Evolutionary conservation across 2,113 vertebrate genomes (phyloP), one percentile per base, ranked within the genome.

Genomic region (Pogona vitticeps): DNA sequence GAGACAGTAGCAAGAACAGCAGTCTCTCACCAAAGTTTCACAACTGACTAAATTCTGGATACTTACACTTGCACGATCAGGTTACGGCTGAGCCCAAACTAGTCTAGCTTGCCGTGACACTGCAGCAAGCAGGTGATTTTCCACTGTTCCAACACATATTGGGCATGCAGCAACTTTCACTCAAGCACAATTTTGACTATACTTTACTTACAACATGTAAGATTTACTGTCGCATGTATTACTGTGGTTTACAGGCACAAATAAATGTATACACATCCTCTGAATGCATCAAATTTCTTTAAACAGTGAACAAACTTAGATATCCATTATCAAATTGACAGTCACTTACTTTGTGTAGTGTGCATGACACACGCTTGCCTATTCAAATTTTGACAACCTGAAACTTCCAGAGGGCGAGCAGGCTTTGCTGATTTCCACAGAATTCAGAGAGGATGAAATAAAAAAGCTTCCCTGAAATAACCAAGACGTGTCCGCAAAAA

Each of bases 271-370:
- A 46, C n/a, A 26, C 28, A 71, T 71, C 17, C 3, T 10, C 10
- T 21, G 20, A 12, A 71, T 33, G 14, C 76, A 82, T 67, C 13
- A 17, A 18, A 14, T 58, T 71, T 28, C 40, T 31, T 76, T 81
- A 83, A 26, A 67, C 36, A 36, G 83, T 33, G n/a, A 87, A 82
- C 72, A 88, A 28, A 31, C 21, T 79, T 61, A 6, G 17, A 15
- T 59, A 0, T 82, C 91, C 77, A 1, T n/a, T 85, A n/a, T 73
- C 67, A 94, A 91, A 95, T 63, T 18, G 59, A 91, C 92, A 88
- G 93, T 89, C 67, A 99, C 98, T 99, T 98, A 99, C 98, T 96
- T 95, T 98, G 98, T 94, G 98, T 95, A 96, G 97, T 98, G 96
- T 97, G 97, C 98, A 99, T 99, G 75, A 0, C 93, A 93, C 86